Percentiles rank a stretch among this genome's conserved stretches.
These are phyloP conservation scores for Zosterops lateralis DNA, from an alignment of 2,113 vertebrate species.

Conservation along the genomic window DNA sequence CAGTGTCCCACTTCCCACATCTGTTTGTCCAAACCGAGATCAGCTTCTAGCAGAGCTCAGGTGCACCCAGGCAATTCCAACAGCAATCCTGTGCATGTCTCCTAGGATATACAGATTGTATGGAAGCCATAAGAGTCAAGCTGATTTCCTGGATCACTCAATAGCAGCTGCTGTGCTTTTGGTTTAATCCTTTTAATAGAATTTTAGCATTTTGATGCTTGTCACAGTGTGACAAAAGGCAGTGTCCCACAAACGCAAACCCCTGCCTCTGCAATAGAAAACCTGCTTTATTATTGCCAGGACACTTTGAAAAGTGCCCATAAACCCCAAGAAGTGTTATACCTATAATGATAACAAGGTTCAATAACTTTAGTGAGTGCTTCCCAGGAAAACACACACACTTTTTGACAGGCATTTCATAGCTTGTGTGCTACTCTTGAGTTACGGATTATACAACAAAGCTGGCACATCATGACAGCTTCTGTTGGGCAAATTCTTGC, in stretches of 20 bases:
- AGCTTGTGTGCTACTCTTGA: fast-evolving
- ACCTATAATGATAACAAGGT: background rate
- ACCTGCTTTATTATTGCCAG: background rate
- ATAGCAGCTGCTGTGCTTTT: background rate
- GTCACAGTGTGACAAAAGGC: background rate
- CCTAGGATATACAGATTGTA: background rate
- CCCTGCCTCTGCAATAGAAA: background rate
- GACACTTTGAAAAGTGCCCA: background rate
- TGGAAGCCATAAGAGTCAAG: background rate
- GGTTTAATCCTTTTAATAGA: background rate
- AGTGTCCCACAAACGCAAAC: background rate
- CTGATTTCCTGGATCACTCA: background rate
- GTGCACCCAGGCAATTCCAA: background rate
- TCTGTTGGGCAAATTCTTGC: background rate
- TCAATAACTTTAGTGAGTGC: background rate
- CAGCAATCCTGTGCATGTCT: background rate
- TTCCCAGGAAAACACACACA: background rate
- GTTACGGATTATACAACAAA: background rate
- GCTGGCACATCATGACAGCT: background rate
- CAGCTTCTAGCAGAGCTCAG: background rate
- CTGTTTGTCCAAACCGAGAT: background rate
- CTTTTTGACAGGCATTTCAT: background rate
- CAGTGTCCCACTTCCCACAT: background rate
- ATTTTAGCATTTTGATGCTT: background rate
- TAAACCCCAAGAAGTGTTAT: background rate